Conservation (phyloP, 2,888 invertebrate species). For the Drosophila paucipuncta region DNA sequence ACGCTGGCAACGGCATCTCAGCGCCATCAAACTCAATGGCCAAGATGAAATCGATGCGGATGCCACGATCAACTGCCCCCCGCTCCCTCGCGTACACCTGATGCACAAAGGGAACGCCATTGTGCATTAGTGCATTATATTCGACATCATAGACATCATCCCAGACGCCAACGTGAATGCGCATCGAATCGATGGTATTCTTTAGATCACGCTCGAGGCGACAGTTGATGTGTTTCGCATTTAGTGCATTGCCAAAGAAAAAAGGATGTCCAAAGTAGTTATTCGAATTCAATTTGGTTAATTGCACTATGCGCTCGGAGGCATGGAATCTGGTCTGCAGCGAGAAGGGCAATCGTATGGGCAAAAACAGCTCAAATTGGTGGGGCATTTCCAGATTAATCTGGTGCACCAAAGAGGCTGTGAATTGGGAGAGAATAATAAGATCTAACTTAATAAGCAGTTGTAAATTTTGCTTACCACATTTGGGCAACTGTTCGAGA, state of each 20-base stretch:
- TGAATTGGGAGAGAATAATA: not conserved
- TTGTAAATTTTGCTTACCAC: constrained; percentile 29
- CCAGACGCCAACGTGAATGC: not conserved
- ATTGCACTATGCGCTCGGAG: constrained; percentile 24
- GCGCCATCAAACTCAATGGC: constrained; percentile 50
- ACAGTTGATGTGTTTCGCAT: constrained; percentile 43
- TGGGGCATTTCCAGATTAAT: constrained; percentile 44
- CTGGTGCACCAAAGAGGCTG: constrained; percentile 41
- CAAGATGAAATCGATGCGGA: constrained; percentile 58
- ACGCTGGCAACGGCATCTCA: constrained; percentile 35
- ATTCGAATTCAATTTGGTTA: constrained; percentile 6
- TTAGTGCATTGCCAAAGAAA: constrained; percentile 50
- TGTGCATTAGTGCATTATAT: constrained; percentile 22
- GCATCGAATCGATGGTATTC: constrained; percentile 9
- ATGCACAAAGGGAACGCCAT: constrained; percentile 46
- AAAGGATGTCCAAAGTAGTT: constrained; percentile 32
- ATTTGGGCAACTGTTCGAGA: constrained; percentile 16
- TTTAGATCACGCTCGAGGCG: constrained; percentile 37
- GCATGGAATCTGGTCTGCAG: constrained; percentile 32
- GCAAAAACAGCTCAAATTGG: constrained; percentile 53
- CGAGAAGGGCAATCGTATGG: constrained; percentile 43
- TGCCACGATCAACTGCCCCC: not conserved
- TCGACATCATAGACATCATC: constrained; percentile 32
- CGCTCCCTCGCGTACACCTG: constrained; percentile 29
- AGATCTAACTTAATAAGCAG: not conserved